Evolutionary conservation across 2,888 invertebrate species (phyloP).

Genomic region (Coelogynopora nodosa): DNA sequence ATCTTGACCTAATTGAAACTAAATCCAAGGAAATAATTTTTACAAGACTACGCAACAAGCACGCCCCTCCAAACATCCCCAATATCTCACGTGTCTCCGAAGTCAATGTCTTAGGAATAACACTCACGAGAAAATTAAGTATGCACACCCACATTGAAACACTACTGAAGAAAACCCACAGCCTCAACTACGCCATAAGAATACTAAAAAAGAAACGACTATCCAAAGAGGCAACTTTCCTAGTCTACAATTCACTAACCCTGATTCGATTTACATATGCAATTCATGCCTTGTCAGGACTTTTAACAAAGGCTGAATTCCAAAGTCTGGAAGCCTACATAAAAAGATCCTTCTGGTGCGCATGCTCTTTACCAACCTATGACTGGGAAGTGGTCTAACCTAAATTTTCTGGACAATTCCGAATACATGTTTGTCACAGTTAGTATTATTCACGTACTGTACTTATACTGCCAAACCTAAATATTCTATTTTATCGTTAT

Average conservation of each 20-base stretch:
- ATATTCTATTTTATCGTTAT: no score
- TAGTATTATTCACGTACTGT: no score
- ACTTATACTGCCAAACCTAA: no score
- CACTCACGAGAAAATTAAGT: background rate
- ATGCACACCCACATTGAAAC: background rate
- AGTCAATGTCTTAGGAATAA: background rate
- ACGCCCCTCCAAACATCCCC: background rate
- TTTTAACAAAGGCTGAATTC: no score
- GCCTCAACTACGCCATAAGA: background rate
- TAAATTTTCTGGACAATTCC: no score
- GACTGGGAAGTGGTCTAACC: no score
- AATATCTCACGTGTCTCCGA: background rate
- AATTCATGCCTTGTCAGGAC: background rate
- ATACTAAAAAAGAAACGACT: background rate
- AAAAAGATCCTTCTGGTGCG: background rate
- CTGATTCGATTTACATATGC: background rate
- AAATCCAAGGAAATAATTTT: background rate
- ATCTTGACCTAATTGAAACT: no score
- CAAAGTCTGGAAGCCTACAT: background rate
- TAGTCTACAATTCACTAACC: background rate
- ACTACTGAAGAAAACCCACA: background rate
- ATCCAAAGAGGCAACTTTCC: background rate
- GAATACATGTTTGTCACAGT: no score
- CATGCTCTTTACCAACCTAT: background rate
- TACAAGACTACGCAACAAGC: background rate